A percentile compares a stretch with the other conserved stretches of the same genome.
Evolutionary conservation across 2,888 invertebrate species (phyloP).

Genomic region (Pantelozetes paolii): DNA sequence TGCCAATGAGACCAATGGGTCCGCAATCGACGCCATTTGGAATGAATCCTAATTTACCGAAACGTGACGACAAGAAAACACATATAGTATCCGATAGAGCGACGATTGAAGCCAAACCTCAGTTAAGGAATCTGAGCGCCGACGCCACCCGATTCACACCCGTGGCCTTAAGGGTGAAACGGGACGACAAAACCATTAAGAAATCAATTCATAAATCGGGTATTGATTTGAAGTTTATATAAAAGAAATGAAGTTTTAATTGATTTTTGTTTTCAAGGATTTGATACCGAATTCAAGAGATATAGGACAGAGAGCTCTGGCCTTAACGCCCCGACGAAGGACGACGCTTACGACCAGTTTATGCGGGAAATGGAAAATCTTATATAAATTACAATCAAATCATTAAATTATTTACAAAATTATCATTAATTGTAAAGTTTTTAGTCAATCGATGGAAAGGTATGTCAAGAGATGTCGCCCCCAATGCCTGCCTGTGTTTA

Average conservation of each 20-base stretch:
- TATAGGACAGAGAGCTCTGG: constrained; percentile 18
- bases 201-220: constrained; percentile 43
- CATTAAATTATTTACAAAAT: neutral
- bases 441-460: neutral
- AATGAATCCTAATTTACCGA: neutral
- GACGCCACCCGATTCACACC: constrained; percentile 95
- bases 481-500: neutral
- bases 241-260: neutral
- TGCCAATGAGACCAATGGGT: constrained; percentile 20
- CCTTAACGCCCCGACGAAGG: constrained; percentile 66
- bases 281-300: constrained; percentile 31
- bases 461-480: neutral
- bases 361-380: constrained; percentile 97
- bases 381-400: constrained; percentile 57
- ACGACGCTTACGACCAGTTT: constrained; percentile 96
- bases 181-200: constrained; percentile 64
- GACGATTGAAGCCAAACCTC: constrained; percentile 93
- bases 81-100: constrained; percentile 54
- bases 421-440: neutral
- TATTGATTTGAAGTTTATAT: constrained; percentile 7
- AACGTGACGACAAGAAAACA: constrained; percentile 49
- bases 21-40: constrained; percentile 5
- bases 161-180: constrained; percentile 81
- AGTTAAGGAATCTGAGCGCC: constrained; percentile 84
- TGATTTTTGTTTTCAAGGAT: constrained; percentile 25